phyloP scores from a whole-genome alignment of 2,888 invertebrate species.

The Tipula unca region DNA sequence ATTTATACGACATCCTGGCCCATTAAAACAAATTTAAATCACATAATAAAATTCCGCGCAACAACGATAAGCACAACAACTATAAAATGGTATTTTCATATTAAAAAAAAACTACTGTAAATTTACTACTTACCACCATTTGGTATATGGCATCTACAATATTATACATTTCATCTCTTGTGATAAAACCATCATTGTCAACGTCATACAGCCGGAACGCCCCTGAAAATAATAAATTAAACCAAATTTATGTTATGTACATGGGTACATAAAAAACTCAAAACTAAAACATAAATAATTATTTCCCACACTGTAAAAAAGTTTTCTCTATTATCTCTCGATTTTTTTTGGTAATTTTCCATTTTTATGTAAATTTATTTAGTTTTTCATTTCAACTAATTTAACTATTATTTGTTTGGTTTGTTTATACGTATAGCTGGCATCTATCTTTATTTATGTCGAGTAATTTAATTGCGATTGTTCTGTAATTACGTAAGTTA shows the following conservation, averaged over 20 bases:
- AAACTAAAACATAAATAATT: too few relatives aligned
- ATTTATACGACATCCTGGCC: neutral
- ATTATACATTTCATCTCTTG: slow-evolving; percentile 92
- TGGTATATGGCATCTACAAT: slow-evolving; percentile 96
- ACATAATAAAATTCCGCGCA: neutral
- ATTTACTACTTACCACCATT: slow-evolving; percentile 78
- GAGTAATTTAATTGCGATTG: neutral
- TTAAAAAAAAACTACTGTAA: neutral
- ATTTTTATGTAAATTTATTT: neutral
- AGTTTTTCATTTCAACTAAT: neutral
- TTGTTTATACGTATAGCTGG: neutral
- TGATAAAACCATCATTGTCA: slow-evolving; percentile 93
- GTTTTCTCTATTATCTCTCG: too few relatives aligned
- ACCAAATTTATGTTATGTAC: neutral
- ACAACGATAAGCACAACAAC: neutral
- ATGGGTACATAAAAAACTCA: neutral
- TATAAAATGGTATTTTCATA: neutral
- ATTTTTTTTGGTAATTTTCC: neutral
- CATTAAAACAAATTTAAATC: neutral
- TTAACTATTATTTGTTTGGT: neutral
- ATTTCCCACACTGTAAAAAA: too few relatives aligned
- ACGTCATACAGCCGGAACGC: slow-evolving; percentile 93
- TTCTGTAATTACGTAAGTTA: neutral
- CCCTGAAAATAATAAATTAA: slow-evolving; percentile 51
- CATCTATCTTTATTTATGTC: neutral